A percentile compares a stretch with the other conserved stretches of the same genome.
phyloP scores from a whole-genome alignment of 2,797 vertebrate genomes.

The Clamator glandarius region DNA sequence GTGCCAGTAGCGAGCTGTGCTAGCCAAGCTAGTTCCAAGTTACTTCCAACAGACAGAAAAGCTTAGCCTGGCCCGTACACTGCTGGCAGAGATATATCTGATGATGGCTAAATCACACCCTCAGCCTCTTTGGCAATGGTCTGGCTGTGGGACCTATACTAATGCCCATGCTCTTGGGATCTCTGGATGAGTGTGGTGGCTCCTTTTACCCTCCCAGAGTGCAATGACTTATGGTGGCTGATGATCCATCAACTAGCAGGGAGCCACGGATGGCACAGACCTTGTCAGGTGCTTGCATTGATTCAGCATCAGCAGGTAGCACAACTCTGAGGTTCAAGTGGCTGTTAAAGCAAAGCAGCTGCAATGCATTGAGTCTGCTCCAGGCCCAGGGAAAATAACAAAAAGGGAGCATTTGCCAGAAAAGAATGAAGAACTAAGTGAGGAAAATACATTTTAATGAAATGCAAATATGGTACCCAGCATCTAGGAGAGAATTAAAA shows the following conservation, averaged over 20 bases:
- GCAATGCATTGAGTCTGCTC: neutral
- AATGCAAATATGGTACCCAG: slow-evolving; percentile 54
- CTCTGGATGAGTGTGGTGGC: fast-evolving
- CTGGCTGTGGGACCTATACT: neutral
- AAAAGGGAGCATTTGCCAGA: neutral
- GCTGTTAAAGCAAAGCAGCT: slow-evolving; percentile 19
- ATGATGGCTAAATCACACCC: neutral
- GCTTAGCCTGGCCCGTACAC: neutral
- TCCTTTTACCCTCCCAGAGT: neutral
- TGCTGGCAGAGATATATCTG: neutral
- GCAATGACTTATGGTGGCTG: neutral
- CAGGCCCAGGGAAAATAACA: slow-evolving; percentile 22
- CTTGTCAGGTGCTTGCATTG: neutral
- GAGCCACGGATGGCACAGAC: neutral
- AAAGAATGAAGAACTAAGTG: slow-evolving; percentile 44
- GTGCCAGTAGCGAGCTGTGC: neutral
- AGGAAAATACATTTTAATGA: slow-evolving; percentile 59
- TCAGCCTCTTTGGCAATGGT: neutral
- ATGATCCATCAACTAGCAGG: fast-evolving
- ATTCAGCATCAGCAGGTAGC: neutral
- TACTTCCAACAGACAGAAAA: neutral
- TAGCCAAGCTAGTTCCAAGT: neutral
- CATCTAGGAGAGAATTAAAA: slow-evolving; percentile 51
- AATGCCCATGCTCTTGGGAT: neutral
- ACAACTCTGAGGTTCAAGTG: neutral